Base-by-base conservation (phyloP, 2,888 invertebrate genomes). In the Nemotelus nigrinus region DNA sequence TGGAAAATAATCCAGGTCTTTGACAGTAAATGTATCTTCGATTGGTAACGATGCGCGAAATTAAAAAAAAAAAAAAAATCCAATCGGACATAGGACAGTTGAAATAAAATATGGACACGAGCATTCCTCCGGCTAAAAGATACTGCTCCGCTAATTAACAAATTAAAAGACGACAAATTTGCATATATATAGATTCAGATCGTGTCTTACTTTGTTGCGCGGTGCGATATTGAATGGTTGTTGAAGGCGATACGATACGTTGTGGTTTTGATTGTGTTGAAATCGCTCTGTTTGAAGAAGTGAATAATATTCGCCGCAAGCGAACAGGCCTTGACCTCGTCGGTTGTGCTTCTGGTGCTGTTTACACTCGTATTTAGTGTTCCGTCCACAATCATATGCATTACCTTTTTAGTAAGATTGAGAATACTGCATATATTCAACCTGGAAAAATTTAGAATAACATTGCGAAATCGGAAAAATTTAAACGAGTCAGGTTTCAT, bases 311-410 rank as follows among this genome's bases (percentile, higher is more conserved):
- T 39, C n/a, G 10, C 25, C n/a, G 63, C 3, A 8, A 43, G 43
- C 25, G 63, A 25, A 25, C 5, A 63, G 43, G 25, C 63, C 63
- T 63, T 63, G 63, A 63, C 63, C 63, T 63, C 63, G 63, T 63
- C 63, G 43, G 39, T 63, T 63, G 25, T 25, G 25, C 25, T 25
- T 25, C 25, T 25, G 25, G 25, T 63, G 63, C 43, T 39, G 63
- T 63, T 63, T 63, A 25, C 25, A 25, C 25, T 25, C 25, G 25
- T 25, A 25, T 25, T 25, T 25, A 25, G 25, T 25, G 25, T 25
- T n/a, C 0, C 25, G 25, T 25, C 25, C 25, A 25, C 25, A 25
- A 25, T 25, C 25, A 25, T 25, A 25, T 25, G 25, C 25, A 25
- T 25, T 25, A 25, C 25, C 1, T 25, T 25, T 25, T 25, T 25